A percentile compares a stretch with the other conserved stretches of the same genome.
Evolutionary conservation across 2,797 vertebrate genomes (phyloP).

Genomic region (Tokudaia tokunoshimensis): DNA sequence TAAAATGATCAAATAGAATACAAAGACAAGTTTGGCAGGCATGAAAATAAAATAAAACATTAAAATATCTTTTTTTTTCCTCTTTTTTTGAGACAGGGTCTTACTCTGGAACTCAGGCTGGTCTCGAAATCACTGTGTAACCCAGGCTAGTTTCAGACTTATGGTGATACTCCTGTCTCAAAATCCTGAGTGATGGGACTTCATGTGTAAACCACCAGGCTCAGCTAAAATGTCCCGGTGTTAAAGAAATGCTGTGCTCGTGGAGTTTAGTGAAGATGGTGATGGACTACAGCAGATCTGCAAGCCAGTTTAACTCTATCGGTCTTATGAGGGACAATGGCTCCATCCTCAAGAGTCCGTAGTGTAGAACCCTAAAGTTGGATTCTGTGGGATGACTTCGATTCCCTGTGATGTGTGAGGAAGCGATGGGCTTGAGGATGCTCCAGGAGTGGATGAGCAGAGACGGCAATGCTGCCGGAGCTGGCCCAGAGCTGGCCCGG

Average conservation of each 20-base stretch:
- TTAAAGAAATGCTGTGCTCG: neutral
- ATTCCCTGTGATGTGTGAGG: neutral
- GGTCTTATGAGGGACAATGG: neutral
- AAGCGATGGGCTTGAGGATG: neutral
- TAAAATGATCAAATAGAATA: neutral
- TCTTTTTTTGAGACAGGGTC: neutral
- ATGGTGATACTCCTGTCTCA: neutral
- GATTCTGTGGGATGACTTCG: neutral
- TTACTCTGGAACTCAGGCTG: neutral
- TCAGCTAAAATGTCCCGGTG: neutral
- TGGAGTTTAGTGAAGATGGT: neutral
- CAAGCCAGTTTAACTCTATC: neutral
- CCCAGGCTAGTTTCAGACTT: neutral
- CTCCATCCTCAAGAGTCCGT: neutral
- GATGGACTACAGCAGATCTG: neutral
- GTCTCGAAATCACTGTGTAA: neutral
- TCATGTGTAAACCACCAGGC: neutral
- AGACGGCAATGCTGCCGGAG: neutral
- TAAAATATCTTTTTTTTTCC: neutral
- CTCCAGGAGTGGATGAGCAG: fast-evolving
- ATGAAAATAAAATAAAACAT: slow-evolving; percentile 31
- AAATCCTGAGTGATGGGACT: neutral
- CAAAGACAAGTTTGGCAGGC: slow-evolving; percentile 1
- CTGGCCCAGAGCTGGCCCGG: neutral
- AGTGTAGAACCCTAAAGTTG: neutral